Base-by-base conservation (phyloP, 2,888 invertebrate species). In the Erebia palarica region DNA sequence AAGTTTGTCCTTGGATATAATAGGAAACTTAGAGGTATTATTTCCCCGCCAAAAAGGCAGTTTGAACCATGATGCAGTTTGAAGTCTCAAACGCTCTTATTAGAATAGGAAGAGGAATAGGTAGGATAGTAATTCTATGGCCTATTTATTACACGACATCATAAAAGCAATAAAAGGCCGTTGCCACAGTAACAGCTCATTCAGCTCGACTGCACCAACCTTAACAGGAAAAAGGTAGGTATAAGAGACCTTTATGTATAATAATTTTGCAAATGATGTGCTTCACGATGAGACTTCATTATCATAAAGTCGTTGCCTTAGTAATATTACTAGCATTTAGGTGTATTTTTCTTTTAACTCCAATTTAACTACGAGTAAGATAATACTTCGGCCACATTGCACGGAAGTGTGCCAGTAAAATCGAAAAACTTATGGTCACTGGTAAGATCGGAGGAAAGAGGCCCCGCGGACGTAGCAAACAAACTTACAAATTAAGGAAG, bases 201-300 rank as follows among this genome's bases (percentile, higher is more conserved):
- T 18, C 55, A 55, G 55, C 55, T 55, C 10, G 18, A 18, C 55
- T 55, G 18, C 55, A 51, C 55, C 55, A 55, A 55, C 55, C 18
- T 18, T 55, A 10, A 55, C 55, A 18, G 55, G 10, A 55, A 55
- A 36, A 55, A 55, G 55, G 16, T 16, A 55, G 9, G 9, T 16
- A 53, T 53, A 53, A 55, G 18, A 55, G 16, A 55, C 55, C 3
- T 53, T 53, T 53, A 53, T 16, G 53, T 53, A 18, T 18, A 55
- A 18, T 55, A 55, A 55, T 16, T 55, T 55, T 55, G 55, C 55
- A 53, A 53, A 53, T 55, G 55, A 55, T 55, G 55, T 55, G 55
- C 55, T 55, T 55, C 18, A 55, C 10, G 55, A 55, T 18, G 55
- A 16, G 18, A 55, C 55, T 55, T 55, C 55, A 55, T 55, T 55